phyloP scores from a whole-genome alignment of 2,888 invertebrate genomes.

The Cremastinae sp. region DNA sequence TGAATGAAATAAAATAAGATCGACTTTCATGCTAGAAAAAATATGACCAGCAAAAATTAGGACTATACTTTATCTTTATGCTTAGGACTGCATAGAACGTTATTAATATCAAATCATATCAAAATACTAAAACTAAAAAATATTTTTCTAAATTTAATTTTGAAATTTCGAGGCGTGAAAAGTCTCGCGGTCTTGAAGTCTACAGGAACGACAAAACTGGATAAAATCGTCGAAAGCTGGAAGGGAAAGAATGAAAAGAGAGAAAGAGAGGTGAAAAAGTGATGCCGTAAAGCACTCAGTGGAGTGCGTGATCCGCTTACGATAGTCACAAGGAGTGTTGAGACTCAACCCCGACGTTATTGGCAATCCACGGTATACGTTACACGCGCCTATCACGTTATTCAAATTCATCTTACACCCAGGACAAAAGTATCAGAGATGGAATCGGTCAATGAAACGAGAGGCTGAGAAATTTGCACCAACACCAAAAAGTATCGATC shows the following conservation, averaged over 20 bases:
- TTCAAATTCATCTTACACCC: not conserved
- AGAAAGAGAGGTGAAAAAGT: constrained; percentile 70
- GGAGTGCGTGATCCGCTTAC: constrained; percentile 79
- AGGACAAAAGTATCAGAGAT: not conserved
- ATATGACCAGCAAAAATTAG: not conserved
- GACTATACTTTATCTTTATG: not conserved
- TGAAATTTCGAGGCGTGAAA: not conserved
- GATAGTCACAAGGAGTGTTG: constrained; percentile 66
- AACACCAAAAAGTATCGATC: too few species aligned
- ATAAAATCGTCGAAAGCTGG: constrained; percentile 32
- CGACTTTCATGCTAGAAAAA: constrained; percentile 57
- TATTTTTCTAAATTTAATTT: too few species aligned
- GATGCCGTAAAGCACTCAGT: constrained; percentile 79
- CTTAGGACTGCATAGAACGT: not conserved
- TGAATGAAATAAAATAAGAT: constrained; percentile 77
- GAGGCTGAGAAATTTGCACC: too few species aligned
- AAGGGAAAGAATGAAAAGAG: constrained; percentile 48
- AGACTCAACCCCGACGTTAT: constrained; percentile 8
- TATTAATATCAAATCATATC: too few species aligned
- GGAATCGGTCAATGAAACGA: too few species aligned
- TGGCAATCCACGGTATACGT: not conserved
- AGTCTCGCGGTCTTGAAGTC: constrained; percentile 7
- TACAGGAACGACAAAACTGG: constrained; percentile 10
- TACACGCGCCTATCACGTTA: not conserved
- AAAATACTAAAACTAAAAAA: too few species aligned